Conservation (phyloP, 2,113 vertebrate species). For the Numenius arquata region DNA sequence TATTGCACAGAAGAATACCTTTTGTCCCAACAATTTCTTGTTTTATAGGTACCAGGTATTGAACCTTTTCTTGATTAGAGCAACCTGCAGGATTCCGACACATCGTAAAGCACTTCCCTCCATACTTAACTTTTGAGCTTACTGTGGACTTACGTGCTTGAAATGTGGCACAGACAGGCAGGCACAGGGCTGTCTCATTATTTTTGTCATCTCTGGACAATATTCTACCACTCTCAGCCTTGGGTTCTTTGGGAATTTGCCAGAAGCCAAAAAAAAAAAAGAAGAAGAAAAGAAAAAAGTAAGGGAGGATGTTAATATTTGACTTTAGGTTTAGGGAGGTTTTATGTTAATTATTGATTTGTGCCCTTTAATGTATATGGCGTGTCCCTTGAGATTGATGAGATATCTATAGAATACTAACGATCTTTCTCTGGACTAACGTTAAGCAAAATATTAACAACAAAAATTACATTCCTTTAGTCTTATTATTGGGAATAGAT, state of each 20-base stretch:
- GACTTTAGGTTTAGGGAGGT: not conserved
- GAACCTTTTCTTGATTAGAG: not conserved
- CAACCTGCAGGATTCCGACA: not conserved
- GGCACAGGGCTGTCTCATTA: not conserved
- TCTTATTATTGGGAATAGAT: conserved; percentile 17
- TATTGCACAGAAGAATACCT: not conserved
- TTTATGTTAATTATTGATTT: conserved; percentile 37
- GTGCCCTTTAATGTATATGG: conserved; percentile 14
- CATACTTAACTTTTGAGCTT: not conserved
- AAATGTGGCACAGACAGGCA: not conserved
- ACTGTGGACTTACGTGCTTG: not conserved
- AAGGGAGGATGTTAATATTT: not conserved
- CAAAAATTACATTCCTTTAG: conserved; percentile 36
- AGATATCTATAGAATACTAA: not conserved
- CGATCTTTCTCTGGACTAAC: not conserved
- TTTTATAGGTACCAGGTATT: not conserved
- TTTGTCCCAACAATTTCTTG: not conserved
- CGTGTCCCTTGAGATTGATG: not conserved
- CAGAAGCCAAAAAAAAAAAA: not conserved
- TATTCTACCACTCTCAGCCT: not conserved
- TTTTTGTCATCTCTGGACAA: not conserved
- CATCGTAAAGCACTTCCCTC: not conserved
- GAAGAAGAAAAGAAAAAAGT: not conserved
- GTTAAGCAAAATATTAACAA: conserved; percentile 21
- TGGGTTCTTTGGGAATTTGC: not conserved